Base-by-base conservation (phyloP, 1,140 invertebrate genomes). In the Condylostylus longicornis region DNA sequence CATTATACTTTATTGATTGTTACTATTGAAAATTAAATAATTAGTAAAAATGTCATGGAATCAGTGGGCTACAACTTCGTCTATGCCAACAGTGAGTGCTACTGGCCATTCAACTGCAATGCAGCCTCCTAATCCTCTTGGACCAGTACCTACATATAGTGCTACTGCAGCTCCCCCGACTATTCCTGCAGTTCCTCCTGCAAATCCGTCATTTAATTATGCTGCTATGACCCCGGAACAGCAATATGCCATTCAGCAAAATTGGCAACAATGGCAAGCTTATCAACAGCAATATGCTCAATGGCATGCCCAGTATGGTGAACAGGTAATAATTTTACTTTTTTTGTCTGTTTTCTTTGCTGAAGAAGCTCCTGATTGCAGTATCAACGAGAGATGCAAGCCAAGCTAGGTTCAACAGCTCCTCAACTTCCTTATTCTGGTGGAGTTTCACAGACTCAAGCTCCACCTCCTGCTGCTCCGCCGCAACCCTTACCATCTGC, bases 221-320 rank as follows among this genome's bases (percentile, higher is more conserved):
- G 64, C 70, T 33, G 53, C 68, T 2, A 55, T 69, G 58, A 54
- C 55, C 0, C 53, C 56, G 6, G 56, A 54, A 18, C 53, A 54
- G 36, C 60, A 58, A 38, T 50, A 46, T 34, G 49, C 50, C 1
- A 37, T 72, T 38, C 79, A 83, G 52, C 79, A 82, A 53, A 79
- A 82, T 49, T 84, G 80, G 80, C 70, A 79, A 35, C 79, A 84
- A 48, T 85, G 82, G 82, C 70, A 77, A 21, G 77, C 79, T 42
- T 84, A 81, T 77, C 79, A 84, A 51, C 78, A 82, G 48, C 80
- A 84, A 48, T 84, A 82, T 53, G 73, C 79, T 28, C 80, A 83
- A 48, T 86, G 82, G 82, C 81, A 84, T 52, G 70, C 71, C 30
- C 78, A 83, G 50, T 83, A 82, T 59, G 79, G 79, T 29, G 77